Conservation (phyloP, 2,888 invertebrate genomes). For the Beris chalybata region DNA sequence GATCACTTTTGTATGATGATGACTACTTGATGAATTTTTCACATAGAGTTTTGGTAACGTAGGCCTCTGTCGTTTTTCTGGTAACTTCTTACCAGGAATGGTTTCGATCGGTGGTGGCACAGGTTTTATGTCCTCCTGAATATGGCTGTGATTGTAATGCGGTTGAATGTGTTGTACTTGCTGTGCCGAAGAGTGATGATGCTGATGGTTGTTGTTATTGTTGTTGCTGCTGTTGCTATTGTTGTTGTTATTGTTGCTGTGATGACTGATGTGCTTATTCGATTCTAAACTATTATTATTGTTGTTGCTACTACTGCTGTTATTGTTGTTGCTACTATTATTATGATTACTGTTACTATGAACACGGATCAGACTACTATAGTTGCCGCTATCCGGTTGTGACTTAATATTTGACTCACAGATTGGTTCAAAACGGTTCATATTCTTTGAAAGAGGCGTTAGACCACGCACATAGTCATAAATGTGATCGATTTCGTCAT, state of each 20-base stretch:
- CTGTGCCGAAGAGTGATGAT: constrained; percentile 43
- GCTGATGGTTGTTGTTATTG: constrained; percentile 57
- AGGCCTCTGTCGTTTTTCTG: constrained; percentile 75
- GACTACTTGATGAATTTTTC: constrained; percentile 61
- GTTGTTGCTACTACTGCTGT: constrained; percentile 47
- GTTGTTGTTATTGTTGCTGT: constrained; percentile 58
- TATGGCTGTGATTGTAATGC: constrained; percentile 58
- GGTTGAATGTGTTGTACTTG: constrained; percentile 39
- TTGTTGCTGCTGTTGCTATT: constrained; percentile 53
- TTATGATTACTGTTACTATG: constrained; percentile 45
- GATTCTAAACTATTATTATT: constrained; percentile 55
- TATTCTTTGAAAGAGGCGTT: constrained; percentile 82
- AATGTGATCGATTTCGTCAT: constrained; percentile 95
- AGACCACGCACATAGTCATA: constrained; percentile 94
- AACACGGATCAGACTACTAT: constrained; percentile 56
- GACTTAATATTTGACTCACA: constrained; percentile 57
- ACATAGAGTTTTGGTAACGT: constrained; percentile 76
- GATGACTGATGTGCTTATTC: constrained; percentile 52
- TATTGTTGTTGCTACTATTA: constrained; percentile 44
- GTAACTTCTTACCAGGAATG: constrained; percentile 80
- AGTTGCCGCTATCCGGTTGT: constrained; percentile 52
- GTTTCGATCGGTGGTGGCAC: constrained; percentile 92
- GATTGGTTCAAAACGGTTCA: constrained; percentile 57
- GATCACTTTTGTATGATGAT: constrained; percentile 42
- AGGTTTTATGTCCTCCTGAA: constrained; percentile 70